Conservation (phyloP, 2,113 vertebrate species). For the Mus musculus region DNA sequence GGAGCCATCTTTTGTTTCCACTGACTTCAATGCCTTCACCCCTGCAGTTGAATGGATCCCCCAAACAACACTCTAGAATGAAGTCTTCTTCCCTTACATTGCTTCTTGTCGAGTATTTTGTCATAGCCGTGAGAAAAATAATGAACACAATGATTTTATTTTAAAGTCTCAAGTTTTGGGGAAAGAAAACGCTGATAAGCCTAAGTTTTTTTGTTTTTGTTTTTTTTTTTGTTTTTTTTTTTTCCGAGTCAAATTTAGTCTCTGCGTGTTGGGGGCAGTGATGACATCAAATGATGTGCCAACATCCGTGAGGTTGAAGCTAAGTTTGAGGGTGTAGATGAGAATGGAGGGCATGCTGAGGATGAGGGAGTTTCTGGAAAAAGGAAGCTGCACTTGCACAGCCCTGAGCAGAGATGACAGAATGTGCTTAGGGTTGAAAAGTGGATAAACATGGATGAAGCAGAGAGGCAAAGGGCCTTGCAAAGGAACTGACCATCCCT, state of each 20-base stretch:
- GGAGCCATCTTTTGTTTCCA: too few relatives aligned
- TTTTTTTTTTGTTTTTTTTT: conserved; percentile 30
- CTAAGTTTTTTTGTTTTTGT: neutral
- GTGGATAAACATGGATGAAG: neutral
- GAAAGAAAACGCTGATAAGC: neutral
- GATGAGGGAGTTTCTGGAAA: neutral
- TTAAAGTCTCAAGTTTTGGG: neutral
- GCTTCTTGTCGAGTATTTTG: neutral
- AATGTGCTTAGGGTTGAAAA: neutral
- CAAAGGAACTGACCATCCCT: neutral
- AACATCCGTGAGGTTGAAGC: neutral
- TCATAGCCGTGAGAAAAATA: neutral
- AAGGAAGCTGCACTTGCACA: neutral
- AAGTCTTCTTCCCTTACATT: neutral
- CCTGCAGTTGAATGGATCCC: too few relatives aligned
- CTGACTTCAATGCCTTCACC: neutral
- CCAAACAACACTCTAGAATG: too few relatives aligned
- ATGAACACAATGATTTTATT: neutral
- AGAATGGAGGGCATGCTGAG: fast-evolving
- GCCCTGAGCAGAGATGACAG: neutral
- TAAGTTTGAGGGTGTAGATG: neutral
- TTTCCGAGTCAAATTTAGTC: neutral
- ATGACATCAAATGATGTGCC: neutral
- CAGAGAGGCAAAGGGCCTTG: neutral
- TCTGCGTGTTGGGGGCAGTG: neutral